These are phyloP conservation scores for Antheraea pernyi DNA, from an alignment of 1,140 invertebrate species.

Conservation along the genomic window DNA sequence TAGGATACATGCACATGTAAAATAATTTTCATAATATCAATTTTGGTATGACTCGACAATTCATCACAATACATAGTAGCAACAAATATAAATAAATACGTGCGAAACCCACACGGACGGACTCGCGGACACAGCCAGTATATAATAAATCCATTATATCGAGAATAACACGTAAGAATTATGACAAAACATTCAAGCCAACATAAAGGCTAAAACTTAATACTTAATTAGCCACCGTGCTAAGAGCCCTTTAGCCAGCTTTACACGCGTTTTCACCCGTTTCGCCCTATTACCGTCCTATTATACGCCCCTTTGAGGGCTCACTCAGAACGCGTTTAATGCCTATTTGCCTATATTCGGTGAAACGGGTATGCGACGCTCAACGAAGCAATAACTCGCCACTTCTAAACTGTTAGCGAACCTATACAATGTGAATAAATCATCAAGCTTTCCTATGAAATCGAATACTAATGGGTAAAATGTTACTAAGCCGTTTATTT, in stretches of 20 bases:
- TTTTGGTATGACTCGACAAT: too few species aligned
- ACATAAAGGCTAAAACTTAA: constrained; percentile 21
- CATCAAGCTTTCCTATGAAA: not conserved
- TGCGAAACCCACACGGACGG: too few species aligned
- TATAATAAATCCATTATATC: too few species aligned
- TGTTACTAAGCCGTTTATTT: constrained; percentile 23
- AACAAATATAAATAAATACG: too few species aligned
- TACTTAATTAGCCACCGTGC: constrained; percentile 29
- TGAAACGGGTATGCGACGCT: not conserved
- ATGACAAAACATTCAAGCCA: not conserved
- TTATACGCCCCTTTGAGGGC: constrained; percentile 31
- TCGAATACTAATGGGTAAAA: not conserved
- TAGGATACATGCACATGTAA: too few species aligned
- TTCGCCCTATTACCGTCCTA: constrained; percentile 34
- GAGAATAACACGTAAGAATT: not conserved
- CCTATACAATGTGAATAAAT: not conserved
- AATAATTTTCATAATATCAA: too few species aligned
- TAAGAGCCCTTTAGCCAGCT: constrained; percentile 24
- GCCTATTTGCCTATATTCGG: constrained; percentile 6
- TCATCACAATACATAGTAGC: too few species aligned
- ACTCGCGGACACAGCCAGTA: too few species aligned
- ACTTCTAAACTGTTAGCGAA: not conserved
- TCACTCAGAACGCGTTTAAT: constrained; percentile 15
- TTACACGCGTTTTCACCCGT: constrained; percentile 31
- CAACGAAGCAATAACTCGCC: not conserved